Base-by-base conservation (phyloP, 2,888 invertebrate genomes). In the Frankliniella intonsa region DNA sequence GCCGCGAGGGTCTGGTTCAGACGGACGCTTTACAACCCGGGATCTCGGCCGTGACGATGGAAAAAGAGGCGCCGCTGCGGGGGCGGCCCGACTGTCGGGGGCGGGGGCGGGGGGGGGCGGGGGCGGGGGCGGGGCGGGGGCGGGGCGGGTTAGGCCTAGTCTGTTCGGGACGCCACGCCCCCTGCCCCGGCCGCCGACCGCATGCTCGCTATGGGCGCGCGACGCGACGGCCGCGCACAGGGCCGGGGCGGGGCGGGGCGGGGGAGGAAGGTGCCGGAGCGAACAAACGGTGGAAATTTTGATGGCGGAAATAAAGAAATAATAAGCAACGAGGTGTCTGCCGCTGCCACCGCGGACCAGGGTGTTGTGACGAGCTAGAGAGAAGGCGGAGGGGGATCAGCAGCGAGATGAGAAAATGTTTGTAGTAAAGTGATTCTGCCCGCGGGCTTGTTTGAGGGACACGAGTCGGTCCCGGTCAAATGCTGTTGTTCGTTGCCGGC, bases 41-140 rank as follows among this genome's bases (percentile, higher is more conserved):
- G 62, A 62, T 62, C 62, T 62, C 62, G 62, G 62, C 62, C 62
- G 17, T 62, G 62, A 62, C 62, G 62, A 17, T 62, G 62, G 14
- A 55, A 55, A 55, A 55, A 55, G 38, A 55, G 55, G 55, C 12
- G 55, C 17, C 2, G 12, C 17, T 55, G 87, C 87, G 1, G n/a
- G n/a, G n/a, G n/a, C n/a, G n/a, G n/a, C n/a, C n/a, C n/a, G n/a
- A n/a, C n/a, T n/a, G n/a, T n/a, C n/a, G n/a, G n/a, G n/a, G n/a
- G 5, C 38, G 38, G 38, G 38, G 38, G 2, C 5, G 38, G 38
- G 38, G 38, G 2, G 38, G 38, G 38, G 38, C 38, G 38, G 5
- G 38, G 38, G 38, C 3, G 3, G 38, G 5, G 38, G 38, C 38
- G 38, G 38, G 38, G 38, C 38, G 38, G 38, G 38, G 38, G 38